Base-by-base conservation (phyloP, 2,888 invertebrate species). In the Diarsia rubi region DNA sequence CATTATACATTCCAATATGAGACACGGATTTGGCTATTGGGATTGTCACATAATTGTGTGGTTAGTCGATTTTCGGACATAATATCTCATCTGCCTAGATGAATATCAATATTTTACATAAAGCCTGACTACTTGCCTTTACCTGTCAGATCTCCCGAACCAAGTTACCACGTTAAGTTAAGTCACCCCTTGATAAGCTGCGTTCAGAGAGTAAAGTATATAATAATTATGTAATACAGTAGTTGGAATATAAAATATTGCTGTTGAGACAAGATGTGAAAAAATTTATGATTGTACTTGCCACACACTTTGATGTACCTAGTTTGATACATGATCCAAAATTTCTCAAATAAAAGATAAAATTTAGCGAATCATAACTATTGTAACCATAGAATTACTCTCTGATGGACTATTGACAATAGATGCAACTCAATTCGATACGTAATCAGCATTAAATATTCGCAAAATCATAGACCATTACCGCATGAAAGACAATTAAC, bases 1-100 rank as follows among this genome's bases (percentile, higher is more conserved):
- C 83, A 83, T 84, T 86, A 87, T 78, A 88, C 84, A 86, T 85
- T 79, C 70, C 64, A 75, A 68, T 81, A 67, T 64, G 64, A 62
- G 52, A 84, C 71, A 69, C 42, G 31, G 63, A 71, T 84, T 75
- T 67, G 37, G 47, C 12, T 24, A 65, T 67, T 60, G 49, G 27
- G 2, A 57, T 57, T 52, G 54, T 75, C 52, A 52, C 27, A 60
- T 78, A 71, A 52, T 49, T 73, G n/a, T 44, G 27, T 62, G 9
- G 11, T 1, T 19, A 45, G 14, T 24, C 21, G 24, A 47, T 45
- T 47, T 24, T n/a, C 3, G 19, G 14, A 47, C 5, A 14, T 31
- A 49, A 14, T 31, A 49, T 5, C 16, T 45, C 37, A 37, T 37
- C 37, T 37, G 37, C 37, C 37, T 37, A 31, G 2, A 31, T 31